Evolutionary conservation across 2,888 invertebrate genomes (phyloP), one percentile per base, ranked within the genome.

Genomic region (Pyrrhia umbra): DNA sequence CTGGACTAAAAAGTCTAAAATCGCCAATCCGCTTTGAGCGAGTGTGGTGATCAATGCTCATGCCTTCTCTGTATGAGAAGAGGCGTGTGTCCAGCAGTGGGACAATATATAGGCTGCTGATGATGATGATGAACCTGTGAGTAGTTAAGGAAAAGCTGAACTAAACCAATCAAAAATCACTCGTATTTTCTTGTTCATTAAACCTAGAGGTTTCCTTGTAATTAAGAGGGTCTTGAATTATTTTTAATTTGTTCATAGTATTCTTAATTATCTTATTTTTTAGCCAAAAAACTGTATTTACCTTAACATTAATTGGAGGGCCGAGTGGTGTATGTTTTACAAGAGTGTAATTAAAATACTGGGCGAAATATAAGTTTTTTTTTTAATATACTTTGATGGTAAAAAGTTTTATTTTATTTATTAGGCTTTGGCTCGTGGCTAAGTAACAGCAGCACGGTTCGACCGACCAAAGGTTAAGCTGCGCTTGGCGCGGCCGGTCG

Each of bases 171-270:
- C 23, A 23, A 6, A 6, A 2, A 6, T 2, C 23, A 1, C 34
- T n/a, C n/a, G 34, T n/a, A 34, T n/a, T 69, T 68, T 56, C 16
- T 43, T 64, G 56, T 69, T 47, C 23, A 71, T 71, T 64, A 62
- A 57, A 47, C 39, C 20, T 30, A 61, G 50, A 52, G 51, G 6
- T 34, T 13, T 15, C 18, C 6, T 52, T 66, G 70, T 79, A 79
- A 79, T 77, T 79, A 79, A 46, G 45, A 51, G 57, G 30, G 23
- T 5, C 57, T 52, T 75, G 46, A 62, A 71, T 71, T 62, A 46
- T 59, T 67, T 72, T 72, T 70, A 77, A 75, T 75, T 77, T 72
- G 25, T 64, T 68, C 58, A 50, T 25, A 54, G 62, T 45, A 37
- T 27, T 21, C 30, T 47, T 39, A 61, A 71, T 62, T 54, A 51